Base-by-base conservation (phyloP, 2,888 invertebrate genomes). In the Caenorhabditis becei region DNA sequence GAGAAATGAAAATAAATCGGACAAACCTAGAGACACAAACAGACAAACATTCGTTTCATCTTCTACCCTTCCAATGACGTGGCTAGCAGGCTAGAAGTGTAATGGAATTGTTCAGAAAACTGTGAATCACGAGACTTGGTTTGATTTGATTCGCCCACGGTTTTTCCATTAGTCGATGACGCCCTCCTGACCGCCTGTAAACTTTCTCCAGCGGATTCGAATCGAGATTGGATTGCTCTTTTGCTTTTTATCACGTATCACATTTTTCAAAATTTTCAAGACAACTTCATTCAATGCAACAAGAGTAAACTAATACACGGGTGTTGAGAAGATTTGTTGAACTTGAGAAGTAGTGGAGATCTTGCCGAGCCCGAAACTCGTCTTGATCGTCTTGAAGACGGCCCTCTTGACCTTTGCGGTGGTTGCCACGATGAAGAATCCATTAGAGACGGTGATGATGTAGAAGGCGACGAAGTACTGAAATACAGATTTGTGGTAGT, bases 391-490 rank as follows among this genome's bases (percentile, higher is more conserved):
- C 18, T 37, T 58, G 35, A 58, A n/a, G 18, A 37, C 14, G 7
- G 32, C 58, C 37, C 20, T 58, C 35, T 35, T 37, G 16, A 37
- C 41, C 14, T 24, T 37, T 4, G n/a, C 18, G 4, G 71, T 54
- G 11, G 71, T 62, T n/a, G 20, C 35, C 35, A 28, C 7, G 14
- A 71, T 28, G 53, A 41, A 35, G 62, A 71, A 44, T 5, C 54
- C 53, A 37, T 62, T 71, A 18, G 54, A 20, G n/a, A 62, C 53
- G 16, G 54, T 26, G 41, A 44, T 18, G 0, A 11, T 16, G 54
- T 62, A 51, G 28, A 62, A 37, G 32, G 51, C 54, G 14, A 16
- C n/a, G 18, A 53, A 62, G 44, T 54, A 47, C 71, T 71, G 71
- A 47, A 71, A 69, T 0, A n/a, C 8, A 18, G 8, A 32, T 7